A percentile compares a stretch with the other conserved stretches of the same genome.
These are phyloP conservation scores for Cepphus grylle DNA, from an alignment of 2,113 vertebrate genomes.

Conservation along the genomic window DNA sequence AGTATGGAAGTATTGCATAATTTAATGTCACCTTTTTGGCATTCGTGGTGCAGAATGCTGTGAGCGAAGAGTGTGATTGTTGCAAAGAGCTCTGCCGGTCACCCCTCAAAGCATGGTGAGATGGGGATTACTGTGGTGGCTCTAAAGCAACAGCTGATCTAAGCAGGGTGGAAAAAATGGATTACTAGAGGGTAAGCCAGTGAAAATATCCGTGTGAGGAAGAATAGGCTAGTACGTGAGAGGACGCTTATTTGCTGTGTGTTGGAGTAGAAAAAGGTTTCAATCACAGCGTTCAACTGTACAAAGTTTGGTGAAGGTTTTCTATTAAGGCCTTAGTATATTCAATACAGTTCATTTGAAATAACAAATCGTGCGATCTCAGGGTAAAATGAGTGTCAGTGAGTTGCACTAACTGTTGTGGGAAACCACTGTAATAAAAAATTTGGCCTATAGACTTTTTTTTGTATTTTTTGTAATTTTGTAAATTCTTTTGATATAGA, in stretches of 20 bases:
- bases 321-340: neutral
- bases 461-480: too few species aligned
- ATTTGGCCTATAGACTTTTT: neutral
- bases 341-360: neutral
- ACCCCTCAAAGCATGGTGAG: neutral
- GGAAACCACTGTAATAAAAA: neutral
- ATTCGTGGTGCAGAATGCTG: neutral
- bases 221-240: neutral
- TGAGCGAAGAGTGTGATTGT: neutral
- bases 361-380: neutral
- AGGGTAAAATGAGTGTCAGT: neutral
- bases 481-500: neutral
- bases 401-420: neutral
- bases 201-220: neutral
- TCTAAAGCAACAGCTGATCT: constrained; percentile 20
- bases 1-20: neutral
- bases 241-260: neutral
- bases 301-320: neutral
- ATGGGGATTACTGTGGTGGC: neutral
- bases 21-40: neutral
- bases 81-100: neutral
- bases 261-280: neutral
- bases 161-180: neutral
- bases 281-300: neutral
- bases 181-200: neutral